Percentiles rank a stretch among this genome's conserved stretches.
Conservation (phyloP, 2,888 invertebrate species). For the Ecdyonurus torrentis region DNA sequence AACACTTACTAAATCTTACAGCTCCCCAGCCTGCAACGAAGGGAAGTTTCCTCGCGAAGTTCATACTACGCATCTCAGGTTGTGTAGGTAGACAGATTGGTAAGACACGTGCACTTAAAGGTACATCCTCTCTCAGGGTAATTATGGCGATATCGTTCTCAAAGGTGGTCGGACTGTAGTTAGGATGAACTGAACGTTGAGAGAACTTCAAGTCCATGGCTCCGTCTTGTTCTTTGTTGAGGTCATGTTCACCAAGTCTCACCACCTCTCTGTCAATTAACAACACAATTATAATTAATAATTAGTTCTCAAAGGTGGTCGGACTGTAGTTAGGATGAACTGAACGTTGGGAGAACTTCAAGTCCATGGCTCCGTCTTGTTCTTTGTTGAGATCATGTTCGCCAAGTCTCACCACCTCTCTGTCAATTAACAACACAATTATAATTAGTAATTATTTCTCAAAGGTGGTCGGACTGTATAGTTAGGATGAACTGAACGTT, state of each 20-base stretch:
- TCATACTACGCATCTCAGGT: slow-evolving; percentile 32
- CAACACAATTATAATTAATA: no score
- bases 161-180: slow-evolving; percentile 41
- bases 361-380: slow-evolving; percentile 43
- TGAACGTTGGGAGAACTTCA: slow-evolving; percentile 38
- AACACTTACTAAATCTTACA: slow-evolving; percentile 47
- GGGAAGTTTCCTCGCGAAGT: slow-evolving; percentile 40
- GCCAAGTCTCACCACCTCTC: slow-evolving; percentile 53
- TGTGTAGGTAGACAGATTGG: slow-evolving; percentile 60
- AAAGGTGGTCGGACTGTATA: slow-evolving; percentile 41
- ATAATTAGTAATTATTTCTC: no score
- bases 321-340: slow-evolving; percentile 53
- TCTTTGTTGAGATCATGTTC: slow-evolving; percentile 53
- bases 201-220: slow-evolving; percentile 44
- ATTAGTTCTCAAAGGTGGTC: slow-evolving; percentile 37
- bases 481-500: slow-evolving; percentile 43
- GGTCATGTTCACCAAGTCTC: slow-evolving; percentile 61
- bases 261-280: slow-evolving; percentile 36
- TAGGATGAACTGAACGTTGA: slow-evolving; percentile 43
- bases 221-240: slow-evolving; percentile 42
- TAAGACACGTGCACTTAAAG: slow-evolving; percentile 40
- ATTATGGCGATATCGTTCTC: slow-evolving; percentile 68
- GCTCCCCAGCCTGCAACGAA: slow-evolving; percentile 77
- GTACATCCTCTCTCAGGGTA: slow-evolving; percentile 36
- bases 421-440: slow-evolving; percentile 20